Evolutionary conservation across 1,140 invertebrate species (phyloP), one percentile per base, ranked within the genome.

Genomic region (Dreissena rostriformis): DNA sequence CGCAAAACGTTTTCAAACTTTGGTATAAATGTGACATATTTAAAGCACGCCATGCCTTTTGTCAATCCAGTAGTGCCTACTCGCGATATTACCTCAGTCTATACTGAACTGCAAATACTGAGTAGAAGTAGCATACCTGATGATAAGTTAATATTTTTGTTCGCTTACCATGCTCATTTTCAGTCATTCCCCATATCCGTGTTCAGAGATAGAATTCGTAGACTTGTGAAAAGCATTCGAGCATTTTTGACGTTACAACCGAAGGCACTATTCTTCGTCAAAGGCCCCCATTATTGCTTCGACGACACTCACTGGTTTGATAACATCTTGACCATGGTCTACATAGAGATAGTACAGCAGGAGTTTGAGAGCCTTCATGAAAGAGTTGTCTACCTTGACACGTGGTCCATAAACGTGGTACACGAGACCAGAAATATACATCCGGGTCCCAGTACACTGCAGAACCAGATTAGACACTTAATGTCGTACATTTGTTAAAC

Each of bases 41-140:
- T 81, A 7, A 81, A 81, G 52, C 79, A 81, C 28, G 79, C 66
- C 65, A 81, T 81, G 79, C 79, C 79, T 2, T 73, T 72, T 19
- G 14, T 61, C 22, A 81, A 72, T 73, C 68, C 53, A 12, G 28
- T 51, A 51, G 70, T 73, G 8, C 53, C 70, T n/a, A 19, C 19
- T 7, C 61, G 51, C 15, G 29, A 22, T n/a, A 81, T 81, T 28
- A 26, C n/a, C 2, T 72, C 68, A 1, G n/a, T 81, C 5, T 24
- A 57, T 17, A 17, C 70, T 11, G 26, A 68, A 1, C 14, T 81
- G 10, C 11, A 73, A 39, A 14, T 55, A 12, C 22, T 81, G 19
- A 70, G n/a, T 15, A 8, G 26, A 19, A 28, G 49, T 15, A 19
- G 63, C 55, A 19, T 73, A 24, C 19, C 19, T 14, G 70, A 65